A percentile compares a stretch with the other conserved stretches of the same genome.
These are phyloP conservation scores for Scarus forsteni DNA, from an alignment of 2,797 vertebrate genomes.

Conservation along the genomic window DNA sequence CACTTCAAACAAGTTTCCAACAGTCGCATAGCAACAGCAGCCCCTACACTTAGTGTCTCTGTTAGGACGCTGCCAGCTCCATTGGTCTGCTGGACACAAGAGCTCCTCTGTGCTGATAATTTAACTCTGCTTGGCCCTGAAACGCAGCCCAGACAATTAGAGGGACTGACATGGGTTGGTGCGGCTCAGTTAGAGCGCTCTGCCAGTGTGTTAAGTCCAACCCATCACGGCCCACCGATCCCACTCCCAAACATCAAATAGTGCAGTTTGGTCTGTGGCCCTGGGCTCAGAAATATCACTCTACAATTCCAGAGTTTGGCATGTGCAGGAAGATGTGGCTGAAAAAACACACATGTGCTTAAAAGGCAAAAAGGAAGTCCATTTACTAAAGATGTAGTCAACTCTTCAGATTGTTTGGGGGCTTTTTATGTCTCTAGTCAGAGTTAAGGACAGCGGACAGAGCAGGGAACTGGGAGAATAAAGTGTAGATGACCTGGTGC, in stretches of 20 bases:
- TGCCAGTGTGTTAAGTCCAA: slow-evolving; percentile 5
- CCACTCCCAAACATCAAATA: background rate
- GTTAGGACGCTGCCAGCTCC: slow-evolving; percentile 22
- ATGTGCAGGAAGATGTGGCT: no score
- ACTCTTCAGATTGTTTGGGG: no score
- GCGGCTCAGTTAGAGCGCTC: background rate
- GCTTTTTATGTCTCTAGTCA: no score
- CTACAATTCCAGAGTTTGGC: background rate
- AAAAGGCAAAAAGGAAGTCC: no score
- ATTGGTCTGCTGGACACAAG: slow-evolving; percentile 24
- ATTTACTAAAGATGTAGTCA: no score
- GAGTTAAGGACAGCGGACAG: no score
- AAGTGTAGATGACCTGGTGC: no score
- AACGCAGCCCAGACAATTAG: slow-evolving; percentile 40
- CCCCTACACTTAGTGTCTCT: slow-evolving; percentile 1
- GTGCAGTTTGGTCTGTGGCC: background rate
- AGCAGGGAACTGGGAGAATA: no score
- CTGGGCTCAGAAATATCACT: background rate
- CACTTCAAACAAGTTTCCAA: slow-evolving; percentile 17
- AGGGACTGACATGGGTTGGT: slow-evolving; percentile 20
- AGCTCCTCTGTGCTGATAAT: slow-evolving; percentile 37
- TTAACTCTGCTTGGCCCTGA: slow-evolving; percentile 15
- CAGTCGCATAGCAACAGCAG: slow-evolving; percentile 67
- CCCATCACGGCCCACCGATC: background rate
- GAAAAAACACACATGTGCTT: no score